Conservation (phyloP, 2,888 invertebrate species). For the Agrochola lota region DNA sequence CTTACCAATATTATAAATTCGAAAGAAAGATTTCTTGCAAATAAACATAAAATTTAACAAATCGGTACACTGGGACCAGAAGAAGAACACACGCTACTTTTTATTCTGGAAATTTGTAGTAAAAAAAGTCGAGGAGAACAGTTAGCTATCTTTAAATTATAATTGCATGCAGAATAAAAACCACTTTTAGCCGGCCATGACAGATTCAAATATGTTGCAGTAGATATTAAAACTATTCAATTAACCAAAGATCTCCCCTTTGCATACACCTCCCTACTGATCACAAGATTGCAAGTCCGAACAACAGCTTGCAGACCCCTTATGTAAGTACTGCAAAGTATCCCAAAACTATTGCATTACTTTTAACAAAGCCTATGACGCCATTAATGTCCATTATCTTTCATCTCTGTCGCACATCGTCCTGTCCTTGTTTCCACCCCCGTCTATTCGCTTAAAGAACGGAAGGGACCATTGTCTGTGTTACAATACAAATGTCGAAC, state of each 20-base stretch:
- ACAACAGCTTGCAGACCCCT: constrained; percentile 41
- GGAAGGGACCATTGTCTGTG: constrained; percentile 73
- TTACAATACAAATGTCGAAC: constrained; percentile 64
- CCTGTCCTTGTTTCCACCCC: constrained; percentile 74
- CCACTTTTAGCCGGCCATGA: background rate
- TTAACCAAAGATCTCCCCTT: constrained; percentile 32
- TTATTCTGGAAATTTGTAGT: too few relatives aligned
- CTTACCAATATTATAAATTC: too few relatives aligned
- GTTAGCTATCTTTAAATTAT: background rate
- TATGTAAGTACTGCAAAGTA: constrained; percentile 49
- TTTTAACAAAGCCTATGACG: constrained; percentile 73
- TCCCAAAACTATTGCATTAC: constrained; percentile 60
- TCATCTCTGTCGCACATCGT: constrained; percentile 68
- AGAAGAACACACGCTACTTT: too few relatives aligned
- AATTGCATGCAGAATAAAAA: background rate
- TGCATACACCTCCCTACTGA: constrained; percentile 19
- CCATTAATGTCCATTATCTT: constrained; percentile 82
- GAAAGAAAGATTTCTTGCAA: too few relatives aligned
- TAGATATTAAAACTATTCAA: constrained; percentile 38
- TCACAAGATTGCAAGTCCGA: constrained; percentile 44
- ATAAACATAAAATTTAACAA: too few relatives aligned
- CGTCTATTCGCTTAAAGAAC: constrained; percentile 63
- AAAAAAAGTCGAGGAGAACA: too few relatives aligned
- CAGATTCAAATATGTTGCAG: constrained; percentile 4
- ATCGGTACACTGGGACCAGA: too few relatives aligned